Conservation (phyloP, 2,797 vertebrate species). For the Hypotaenidia okinawae region DNA sequence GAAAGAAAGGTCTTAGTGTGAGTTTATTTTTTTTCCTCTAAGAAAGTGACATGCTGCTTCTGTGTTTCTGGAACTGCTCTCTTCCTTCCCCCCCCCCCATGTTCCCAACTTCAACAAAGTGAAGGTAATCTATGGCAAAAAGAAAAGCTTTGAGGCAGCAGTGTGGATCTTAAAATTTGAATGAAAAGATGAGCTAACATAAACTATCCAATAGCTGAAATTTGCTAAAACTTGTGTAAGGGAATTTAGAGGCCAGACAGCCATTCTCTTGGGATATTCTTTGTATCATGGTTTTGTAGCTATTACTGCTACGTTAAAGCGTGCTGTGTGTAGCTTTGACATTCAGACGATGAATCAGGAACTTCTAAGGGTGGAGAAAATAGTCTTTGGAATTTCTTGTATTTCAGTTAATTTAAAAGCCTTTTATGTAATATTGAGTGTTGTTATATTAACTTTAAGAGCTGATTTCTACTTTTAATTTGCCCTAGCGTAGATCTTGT, state of each 20-base stretch:
- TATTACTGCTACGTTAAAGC: neutral
- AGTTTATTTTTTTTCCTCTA: neutral
- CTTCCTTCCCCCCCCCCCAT: fast-evolving
- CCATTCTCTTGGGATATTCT: neutral
- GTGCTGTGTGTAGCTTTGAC: neutral
- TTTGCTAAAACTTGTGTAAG: neutral
- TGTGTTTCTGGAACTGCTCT: neutral
- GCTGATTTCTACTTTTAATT: neutral
- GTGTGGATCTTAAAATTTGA: neutral
- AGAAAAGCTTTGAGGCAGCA: neutral
- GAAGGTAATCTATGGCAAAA: neutral
- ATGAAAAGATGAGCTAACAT: neutral
- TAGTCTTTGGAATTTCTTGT: neutral
- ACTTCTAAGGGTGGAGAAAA: neutral
- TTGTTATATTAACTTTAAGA: neutral
- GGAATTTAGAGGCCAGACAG: neutral
- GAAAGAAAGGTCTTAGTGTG: neutral
- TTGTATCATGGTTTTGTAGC: neutral
- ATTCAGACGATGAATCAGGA: neutral
- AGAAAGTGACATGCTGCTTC: neutral
- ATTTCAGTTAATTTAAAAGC: neutral
- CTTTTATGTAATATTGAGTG: neutral
- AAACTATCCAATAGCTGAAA: neutral
- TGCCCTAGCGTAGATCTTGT: neutral
- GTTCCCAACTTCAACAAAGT: neutral